phyloP scores from a whole-genome alignment of 2,888 invertebrate genomes.

The Polia nebulosa region DNA sequence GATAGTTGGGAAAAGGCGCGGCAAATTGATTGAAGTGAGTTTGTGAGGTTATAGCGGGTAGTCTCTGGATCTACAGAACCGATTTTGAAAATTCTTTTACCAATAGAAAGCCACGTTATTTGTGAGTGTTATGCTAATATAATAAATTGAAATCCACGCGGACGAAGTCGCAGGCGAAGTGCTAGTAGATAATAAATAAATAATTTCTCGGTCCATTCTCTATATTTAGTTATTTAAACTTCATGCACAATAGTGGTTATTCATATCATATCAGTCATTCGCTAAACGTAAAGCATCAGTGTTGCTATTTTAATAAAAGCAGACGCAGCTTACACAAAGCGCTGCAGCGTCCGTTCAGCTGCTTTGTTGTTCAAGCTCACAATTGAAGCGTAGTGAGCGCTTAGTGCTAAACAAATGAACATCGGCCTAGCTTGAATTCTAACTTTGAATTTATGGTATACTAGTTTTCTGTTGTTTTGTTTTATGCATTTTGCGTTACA shows the following conservation, averaged over 20 bases:
- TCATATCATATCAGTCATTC: not conserved
- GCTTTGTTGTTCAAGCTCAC: slow-evolving; percentile 34
- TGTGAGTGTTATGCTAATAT: no score
- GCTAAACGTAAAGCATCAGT: not conserved
- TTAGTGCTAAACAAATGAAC: slow-evolving; percentile 37
- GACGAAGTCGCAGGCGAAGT: no score
- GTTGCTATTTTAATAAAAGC: slow-evolving; percentile 20
- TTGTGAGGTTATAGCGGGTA: no score
- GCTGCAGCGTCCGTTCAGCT: slow-evolving; percentile 14
- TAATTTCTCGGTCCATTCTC: not conserved
- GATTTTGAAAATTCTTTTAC: not conserved
- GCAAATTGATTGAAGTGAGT: no score
- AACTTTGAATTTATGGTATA: slow-evolving; percentile 7
- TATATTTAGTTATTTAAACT: no score
- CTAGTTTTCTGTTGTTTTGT: not conserved
- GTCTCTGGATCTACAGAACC: no score
- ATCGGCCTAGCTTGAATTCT: slow-evolving; percentile 4
- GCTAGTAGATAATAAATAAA: no score
- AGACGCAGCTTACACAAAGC: not conserved
- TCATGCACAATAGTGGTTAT: no score
- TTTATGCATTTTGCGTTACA: not conserved
- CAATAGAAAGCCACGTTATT: no score
- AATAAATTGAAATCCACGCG: no score
- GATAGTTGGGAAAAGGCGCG: no score
- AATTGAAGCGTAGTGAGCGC: slow-evolving; percentile 22